These are phyloP conservation scores for Hyposmocoma kahamanoa DNA, from an alignment of 1,140 invertebrate species.

Conservation along the genomic window DNA sequence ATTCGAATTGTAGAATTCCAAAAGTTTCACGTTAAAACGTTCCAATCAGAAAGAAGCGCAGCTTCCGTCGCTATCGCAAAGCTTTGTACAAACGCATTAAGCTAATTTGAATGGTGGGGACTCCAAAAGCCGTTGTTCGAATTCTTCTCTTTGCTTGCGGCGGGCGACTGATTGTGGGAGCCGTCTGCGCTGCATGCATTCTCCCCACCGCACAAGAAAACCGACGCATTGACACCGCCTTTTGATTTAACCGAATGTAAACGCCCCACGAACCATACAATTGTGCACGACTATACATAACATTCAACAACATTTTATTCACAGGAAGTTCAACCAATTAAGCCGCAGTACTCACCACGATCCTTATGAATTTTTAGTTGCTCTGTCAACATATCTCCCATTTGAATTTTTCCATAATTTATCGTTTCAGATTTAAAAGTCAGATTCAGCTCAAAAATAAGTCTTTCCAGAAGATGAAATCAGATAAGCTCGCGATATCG, in stretches of 20 bases:
- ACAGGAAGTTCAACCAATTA: too few species aligned
- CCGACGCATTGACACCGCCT: constrained; percentile 45
- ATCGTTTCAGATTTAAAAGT: constrained; percentile 16
- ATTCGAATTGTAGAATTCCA: too few species aligned
- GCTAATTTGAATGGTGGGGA: constrained; percentile 70
- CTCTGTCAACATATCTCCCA: too few species aligned
- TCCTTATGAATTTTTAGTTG: too few species aligned
- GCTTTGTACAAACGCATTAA: constrained; percentile 67
- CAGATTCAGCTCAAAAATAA: constrained; percentile 51
- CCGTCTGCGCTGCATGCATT: constrained; percentile 49
- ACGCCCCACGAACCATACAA: not conserved
- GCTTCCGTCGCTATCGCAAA: constrained; percentile 50
- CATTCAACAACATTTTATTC: too few species aligned
- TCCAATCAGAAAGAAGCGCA: not conserved
- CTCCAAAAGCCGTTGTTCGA: constrained; percentile 65
- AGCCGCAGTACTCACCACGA: too few species aligned
- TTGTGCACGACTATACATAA: too few species aligned
- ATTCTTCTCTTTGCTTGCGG: constrained; percentile 58
- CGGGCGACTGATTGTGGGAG: constrained; percentile 48
- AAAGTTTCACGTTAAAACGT: not conserved
- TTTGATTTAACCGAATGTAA: constrained; percentile 38
- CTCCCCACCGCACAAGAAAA: constrained; percentile 43
- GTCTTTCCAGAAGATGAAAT: constrained; percentile 54
- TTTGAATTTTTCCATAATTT: too few species aligned
- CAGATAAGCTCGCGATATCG: constrained; percentile 57